These are phyloP conservation scores for Pantherophis guttatus DNA, from an alignment of 2,113 vertebrate genomes.

Conservation along the genomic window DNA sequence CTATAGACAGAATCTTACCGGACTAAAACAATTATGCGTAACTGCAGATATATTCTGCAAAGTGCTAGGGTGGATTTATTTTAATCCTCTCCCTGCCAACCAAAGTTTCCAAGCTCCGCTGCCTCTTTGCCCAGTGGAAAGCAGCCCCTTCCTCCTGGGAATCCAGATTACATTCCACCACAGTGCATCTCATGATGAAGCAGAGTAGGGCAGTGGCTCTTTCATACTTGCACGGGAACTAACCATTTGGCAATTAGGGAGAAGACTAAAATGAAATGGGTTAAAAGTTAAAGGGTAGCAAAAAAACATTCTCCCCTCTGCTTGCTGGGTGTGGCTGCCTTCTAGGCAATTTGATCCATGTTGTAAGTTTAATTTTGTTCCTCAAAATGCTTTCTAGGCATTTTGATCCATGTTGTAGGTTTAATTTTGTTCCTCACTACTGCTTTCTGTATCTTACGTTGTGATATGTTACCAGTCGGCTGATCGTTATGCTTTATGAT, in stretches of 20 bases:
- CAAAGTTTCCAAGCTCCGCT: neutral
- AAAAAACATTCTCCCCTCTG: neutral
- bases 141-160: neutral
- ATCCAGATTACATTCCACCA: neutral
- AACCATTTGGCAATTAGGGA: neutral
- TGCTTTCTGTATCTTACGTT: neutral
- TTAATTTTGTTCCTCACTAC: neutral
- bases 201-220: neutral
- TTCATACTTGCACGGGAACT: neutral
- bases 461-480: neutral
- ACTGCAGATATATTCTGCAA: neutral
- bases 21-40: neutral
- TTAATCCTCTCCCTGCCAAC: neutral
- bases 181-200: neutral
- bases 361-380: neutral
- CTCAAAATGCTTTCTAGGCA: neutral
- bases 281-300: neutral
- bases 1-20: neutral
- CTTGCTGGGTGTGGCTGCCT: neutral
- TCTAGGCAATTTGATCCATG: neutral
- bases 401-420: too few species aligned
- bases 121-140: neutral
- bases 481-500: neutral
- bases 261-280: neutral
- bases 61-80: neutral